Conservation (phyloP, 2,888 invertebrate genomes). For the Melinaea menophilus region DNA sequence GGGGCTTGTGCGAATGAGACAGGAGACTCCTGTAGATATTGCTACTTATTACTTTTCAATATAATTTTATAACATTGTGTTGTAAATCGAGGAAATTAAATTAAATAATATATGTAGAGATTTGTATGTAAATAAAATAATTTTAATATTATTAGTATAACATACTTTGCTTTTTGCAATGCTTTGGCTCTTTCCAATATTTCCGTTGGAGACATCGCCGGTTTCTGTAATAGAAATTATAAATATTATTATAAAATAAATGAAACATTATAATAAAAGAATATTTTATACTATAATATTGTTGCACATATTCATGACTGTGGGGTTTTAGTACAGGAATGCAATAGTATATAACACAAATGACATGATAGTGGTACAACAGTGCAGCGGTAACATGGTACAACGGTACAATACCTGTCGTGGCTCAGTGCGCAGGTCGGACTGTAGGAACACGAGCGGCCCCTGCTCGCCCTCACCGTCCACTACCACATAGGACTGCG, state of each 20-base stretch:
- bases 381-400: no score
- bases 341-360: no score
- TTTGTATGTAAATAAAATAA: not conserved
- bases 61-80: no score
- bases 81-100: no score
- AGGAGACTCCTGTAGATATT: slow-evolving; percentile 21
- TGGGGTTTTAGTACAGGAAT: no score
- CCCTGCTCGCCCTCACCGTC: slow-evolving; percentile 46
- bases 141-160: slow-evolving; percentile 9
- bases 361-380: no score
- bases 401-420: no score
- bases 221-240: slow-evolving; percentile 23
- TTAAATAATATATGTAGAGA: not conserved
- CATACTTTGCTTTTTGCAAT: slow-evolving; percentile 58
- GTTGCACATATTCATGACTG: no score
- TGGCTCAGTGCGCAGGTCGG: slow-evolving; percentile 28
- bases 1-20: slow-evolving; percentile 34
- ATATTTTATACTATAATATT: no score
- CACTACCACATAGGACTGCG: slow-evolving; percentile 57
- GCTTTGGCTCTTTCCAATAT: slow-evolving; percentile 59
- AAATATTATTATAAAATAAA: not conserved
- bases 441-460: slow-evolving; percentile 49
- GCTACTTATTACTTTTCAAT: no score
- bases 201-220: slow-evolving; percentile 45
- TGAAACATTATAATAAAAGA: no score